phyloP scores from a whole-genome alignment of 2,113 vertebrate species.

The Diglossa brunneiventris region DNA sequence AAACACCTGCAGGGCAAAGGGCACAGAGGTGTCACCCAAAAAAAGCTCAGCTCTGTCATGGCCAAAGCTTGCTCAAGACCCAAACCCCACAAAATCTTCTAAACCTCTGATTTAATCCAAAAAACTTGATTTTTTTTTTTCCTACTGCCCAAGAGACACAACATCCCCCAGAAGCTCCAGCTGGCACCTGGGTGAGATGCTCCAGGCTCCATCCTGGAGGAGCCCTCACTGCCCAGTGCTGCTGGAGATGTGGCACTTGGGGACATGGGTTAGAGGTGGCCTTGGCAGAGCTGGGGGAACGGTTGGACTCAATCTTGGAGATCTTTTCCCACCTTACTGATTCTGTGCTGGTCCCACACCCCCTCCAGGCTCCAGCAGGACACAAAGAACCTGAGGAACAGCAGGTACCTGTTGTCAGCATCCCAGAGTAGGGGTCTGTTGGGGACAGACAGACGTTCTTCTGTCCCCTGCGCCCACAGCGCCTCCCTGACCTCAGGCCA shows the following conservation, averaged over 20 bases:
- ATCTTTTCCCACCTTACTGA: neutral
- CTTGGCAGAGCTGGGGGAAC: neutral
- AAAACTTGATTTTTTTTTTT: neutral
- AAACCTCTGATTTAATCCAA: neutral
- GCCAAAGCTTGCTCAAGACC: neutral
- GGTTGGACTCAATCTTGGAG: accelerated
- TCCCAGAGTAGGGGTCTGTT: conserved; percentile 77
- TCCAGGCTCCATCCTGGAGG: neutral
- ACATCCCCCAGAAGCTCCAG: neutral
- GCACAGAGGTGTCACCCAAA: neutral
- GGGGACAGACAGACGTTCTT: conserved; percentile 81
- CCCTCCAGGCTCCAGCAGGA: neutral
- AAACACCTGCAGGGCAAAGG: conserved; percentile 64
- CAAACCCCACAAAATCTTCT: neutral
- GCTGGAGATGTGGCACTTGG: neutral
- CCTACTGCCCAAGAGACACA: neutral
- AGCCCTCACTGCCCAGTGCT: neutral
- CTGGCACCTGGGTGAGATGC: neutral
- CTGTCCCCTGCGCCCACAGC: conserved; percentile 81
- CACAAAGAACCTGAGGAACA: neutral
- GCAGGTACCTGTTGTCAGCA: conserved; percentile 80
- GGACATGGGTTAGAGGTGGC: neutral
- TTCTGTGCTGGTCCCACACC: neutral
- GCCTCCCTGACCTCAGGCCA: conserved; percentile 59
- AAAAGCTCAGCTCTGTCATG: neutral